A percentile compares a stretch with the other conserved stretches of the same genome.
phyloP scores from a whole-genome alignment of 2,888 invertebrate species.

The Erebia aethiops region DNA sequence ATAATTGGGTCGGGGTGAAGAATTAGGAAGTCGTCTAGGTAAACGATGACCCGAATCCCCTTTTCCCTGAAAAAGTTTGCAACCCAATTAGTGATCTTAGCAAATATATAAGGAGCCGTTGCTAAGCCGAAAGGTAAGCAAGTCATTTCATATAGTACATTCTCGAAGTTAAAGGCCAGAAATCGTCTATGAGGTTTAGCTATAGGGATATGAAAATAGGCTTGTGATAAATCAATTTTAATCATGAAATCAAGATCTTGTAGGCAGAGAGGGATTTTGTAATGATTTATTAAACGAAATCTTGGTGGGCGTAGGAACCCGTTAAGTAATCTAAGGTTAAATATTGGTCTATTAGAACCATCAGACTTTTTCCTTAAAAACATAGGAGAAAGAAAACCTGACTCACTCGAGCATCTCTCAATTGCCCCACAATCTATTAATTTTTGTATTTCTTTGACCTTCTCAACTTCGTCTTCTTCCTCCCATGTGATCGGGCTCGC shows the following conservation, averaged over 20 bases:
- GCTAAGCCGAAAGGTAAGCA: not conserved
- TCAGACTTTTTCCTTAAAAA: not conserved
- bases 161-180: not conserved
- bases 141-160: not conserved
- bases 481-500: not conserved
- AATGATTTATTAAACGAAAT: slow-evolving; percentile 3
- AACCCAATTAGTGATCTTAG: not conserved
- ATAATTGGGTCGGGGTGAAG: not conserved
- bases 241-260: not conserved
- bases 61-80: slow-evolving; percentile 3
- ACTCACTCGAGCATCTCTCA: not conserved
- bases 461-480: not conserved
- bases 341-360: not conserved
- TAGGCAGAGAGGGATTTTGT: slow-evolving; percentile 1
- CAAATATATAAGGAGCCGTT: slow-evolving; percentile 2
- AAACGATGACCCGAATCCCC: not conserved
- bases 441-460: slow-evolving; percentile 1
- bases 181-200: not conserved
- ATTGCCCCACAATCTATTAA: not conserved
- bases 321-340: not conserved
- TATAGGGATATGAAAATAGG: not conserved
- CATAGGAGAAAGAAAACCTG: slow-evolving; percentile 3
- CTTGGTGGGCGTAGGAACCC: not conserved
- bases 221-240: slow-evolving; percentile 1
- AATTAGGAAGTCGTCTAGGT: not conserved